phyloP scores from a whole-genome alignment of 1,140 invertebrate species.

The Leptoteleia sp. region DNA sequence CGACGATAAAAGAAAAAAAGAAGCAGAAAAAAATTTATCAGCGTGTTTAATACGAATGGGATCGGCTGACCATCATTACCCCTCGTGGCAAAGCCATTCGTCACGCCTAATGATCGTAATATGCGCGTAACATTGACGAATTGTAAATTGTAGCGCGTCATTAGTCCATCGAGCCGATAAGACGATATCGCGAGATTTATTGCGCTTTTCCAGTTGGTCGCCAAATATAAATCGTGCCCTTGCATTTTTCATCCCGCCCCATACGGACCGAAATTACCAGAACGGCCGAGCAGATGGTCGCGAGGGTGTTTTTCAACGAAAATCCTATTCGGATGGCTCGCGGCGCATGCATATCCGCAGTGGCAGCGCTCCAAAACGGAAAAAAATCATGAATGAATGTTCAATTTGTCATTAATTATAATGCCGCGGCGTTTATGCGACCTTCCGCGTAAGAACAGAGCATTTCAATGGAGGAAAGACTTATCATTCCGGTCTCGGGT shows the following conservation, averaged over 20 bases:
- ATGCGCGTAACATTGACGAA: slow-evolving; percentile 25
- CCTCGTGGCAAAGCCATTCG: background rate
- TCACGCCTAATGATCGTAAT: slow-evolving; percentile 14
- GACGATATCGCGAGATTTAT: slow-evolving; percentile 54
- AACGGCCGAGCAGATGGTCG: slow-evolving; percentile 16
- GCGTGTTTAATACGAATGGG: slow-evolving; percentile 18
- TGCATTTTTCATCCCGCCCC: slow-evolving; percentile 36
- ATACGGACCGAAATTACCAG: slow-evolving; percentile 29
- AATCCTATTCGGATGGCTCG: slow-evolving; percentile 42
- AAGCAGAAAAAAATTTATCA: slow-evolving; percentile 6
- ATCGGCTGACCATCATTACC: background rate
- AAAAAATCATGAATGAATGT: slow-evolving; percentile 43
- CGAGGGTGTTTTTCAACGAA: slow-evolving; percentile 18
- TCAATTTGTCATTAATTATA: slow-evolving; percentile 54
- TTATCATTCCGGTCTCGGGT: slow-evolving; percentile 21
- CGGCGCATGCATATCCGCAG: slow-evolving; percentile 33
- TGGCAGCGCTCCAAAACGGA: slow-evolving; percentile 44
- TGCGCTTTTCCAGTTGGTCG: slow-evolving; percentile 41
- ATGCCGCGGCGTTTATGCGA: slow-evolving; percentile 19
- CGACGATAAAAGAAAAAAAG: too few relatives aligned
- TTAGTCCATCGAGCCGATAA: slow-evolving; percentile 44
- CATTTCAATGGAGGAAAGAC: slow-evolving; percentile 1
- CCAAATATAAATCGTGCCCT: slow-evolving; percentile 53
- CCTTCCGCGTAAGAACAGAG: slow-evolving; percentile 8
- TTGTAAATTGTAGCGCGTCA: slow-evolving; percentile 15